Evolutionary conservation across 2,888 invertebrate genomes (phyloP).

Genomic region (Herminia tarsipennalis): DNA sequence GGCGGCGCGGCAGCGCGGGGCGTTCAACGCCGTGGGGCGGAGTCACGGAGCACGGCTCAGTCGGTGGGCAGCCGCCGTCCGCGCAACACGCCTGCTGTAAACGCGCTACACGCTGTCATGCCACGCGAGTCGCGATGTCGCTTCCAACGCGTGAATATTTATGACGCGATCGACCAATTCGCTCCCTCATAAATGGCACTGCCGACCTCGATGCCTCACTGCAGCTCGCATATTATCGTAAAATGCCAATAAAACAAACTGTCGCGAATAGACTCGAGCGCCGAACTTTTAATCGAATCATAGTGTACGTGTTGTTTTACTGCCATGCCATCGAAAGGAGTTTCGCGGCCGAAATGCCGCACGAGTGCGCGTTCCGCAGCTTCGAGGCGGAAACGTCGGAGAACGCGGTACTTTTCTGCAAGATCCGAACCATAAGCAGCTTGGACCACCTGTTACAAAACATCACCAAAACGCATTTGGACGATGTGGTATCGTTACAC

Average conservation of each 20-base stretch:
- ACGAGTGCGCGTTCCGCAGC: slow-evolving; percentile 90
- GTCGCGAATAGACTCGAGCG: slow-evolving; percentile 75
- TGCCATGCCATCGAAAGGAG: slow-evolving; percentile 74
- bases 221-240: slow-evolving; percentile 69
- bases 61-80: slow-evolving; percentile 82
- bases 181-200: slow-evolving; percentile 78
- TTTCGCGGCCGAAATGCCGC: slow-evolving; percentile 83
- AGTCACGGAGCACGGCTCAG: slow-evolving; percentile 72
- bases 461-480: slow-evolving; percentile 87
- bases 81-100: slow-evolving; percentile 60
- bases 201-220: slow-evolving; percentile 70
- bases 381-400: slow-evolving; percentile 84
- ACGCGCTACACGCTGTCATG: slow-evolving; percentile 60
- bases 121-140: slow-evolving; percentile 80
- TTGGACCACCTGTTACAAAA: slow-evolving; percentile 89
- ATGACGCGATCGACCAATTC: slow-evolving; percentile 76
- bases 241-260: slow-evolving; percentile 81
- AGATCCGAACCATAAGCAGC: slow-evolving; percentile 89
- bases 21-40: slow-evolving; percentile 76
- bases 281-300: slow-evolving; percentile 80
- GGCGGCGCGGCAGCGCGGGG: slow-evolving; percentile 68
- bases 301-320: slow-evolving; percentile 83
- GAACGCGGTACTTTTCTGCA: slow-evolving; percentile 87
- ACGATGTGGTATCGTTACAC: slow-evolving; percentile 88
- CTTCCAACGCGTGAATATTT: slow-evolving; percentile 76